Base-by-base conservation (phyloP, 2,797 vertebrate genomes). In the Sternarchorhynchus goeldii region DNA sequence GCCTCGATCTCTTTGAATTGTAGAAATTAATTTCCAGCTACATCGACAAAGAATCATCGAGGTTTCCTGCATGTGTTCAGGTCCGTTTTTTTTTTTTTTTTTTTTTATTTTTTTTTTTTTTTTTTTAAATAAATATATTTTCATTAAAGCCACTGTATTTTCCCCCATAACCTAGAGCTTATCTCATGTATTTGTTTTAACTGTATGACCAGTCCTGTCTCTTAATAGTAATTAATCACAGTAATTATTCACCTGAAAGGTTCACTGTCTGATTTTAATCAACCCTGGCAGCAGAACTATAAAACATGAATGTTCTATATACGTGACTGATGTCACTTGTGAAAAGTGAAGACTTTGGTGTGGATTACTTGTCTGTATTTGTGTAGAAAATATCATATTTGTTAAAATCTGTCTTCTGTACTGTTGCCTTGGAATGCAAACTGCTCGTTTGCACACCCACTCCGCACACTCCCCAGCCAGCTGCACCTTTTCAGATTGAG, bases 361-460 rank as follows among this genome's bases (percentile, higher is more conserved):
- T 5, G 20, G 59, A 36, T 56, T 70, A 50, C 45, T n/a, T 75
- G 29, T 50, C 34, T 58, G 59, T 64, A 50, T 50, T 50, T 50
- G 63, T 39, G 65, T 64, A 56, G 18, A 50, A 6, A 39, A 45
- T 16, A 21, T 29, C 17, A 34, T 31, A 55, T 60, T 58, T 77
- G 68, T 66, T 55, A 50, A 25, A 17, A 39, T 41, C 32, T 75
- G n/a, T 55, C 53, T 69, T 25, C 50, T 29, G 65, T 79, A 75
- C 41, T 63, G 45, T 79, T 57, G 60, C 71, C 64, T 72, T 56
- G 64, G 81, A 85, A 85, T 85, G 79, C 83, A 83, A 83, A 78
- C 58, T 59, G 21, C 79, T 64, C 75, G 64, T 57, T n/a, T 71
- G 62, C 69, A 57, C 73, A 31, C 41, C 65, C 68, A 31, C 31